Base-by-base conservation (phyloP, 2,797 vertebrate genomes). In the Pipistrellus pygmaeus region DNA sequence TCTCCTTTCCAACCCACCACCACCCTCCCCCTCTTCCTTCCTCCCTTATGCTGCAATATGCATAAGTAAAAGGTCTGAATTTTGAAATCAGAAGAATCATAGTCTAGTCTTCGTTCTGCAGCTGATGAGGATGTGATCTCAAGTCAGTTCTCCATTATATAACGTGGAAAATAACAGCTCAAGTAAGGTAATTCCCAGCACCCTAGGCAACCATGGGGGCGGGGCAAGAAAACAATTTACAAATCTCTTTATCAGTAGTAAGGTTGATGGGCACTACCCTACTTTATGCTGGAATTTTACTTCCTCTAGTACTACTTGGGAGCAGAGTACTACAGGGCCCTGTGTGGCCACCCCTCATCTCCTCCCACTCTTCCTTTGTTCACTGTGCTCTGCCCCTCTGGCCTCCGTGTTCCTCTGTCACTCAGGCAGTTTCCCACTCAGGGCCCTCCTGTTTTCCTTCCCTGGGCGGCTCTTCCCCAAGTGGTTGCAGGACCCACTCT, bases 1-100 rank as follows among this genome's bases (percentile, higher is more conserved):
- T 92, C 72, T 96, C 69, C 69, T 92, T 53, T 77, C 60, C 81
- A 85, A 30, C 51, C 18, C 27, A 10, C n/a, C 15, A 35, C 30
- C 23, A 18, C 11, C 25, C 20, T 27, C 68, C 18, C 14, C 55
- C 20, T 27, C n/a, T 73, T 60, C 21, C 32, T 53, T 2, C 17
- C 20, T 64, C 27, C 21, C 20, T 68, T 48, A 20, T 76, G 48
- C 60, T 83, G 82, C 75, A 66, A 44, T 71, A 15, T 4, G 27
- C 30, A 38, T 32, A 68, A 66, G 51, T 44, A 27, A 78, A 76
- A 92, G 23, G 57, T 66, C 17, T 1, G 23, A 41, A 64, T 91
- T 85, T 57, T 46, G 35, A 55, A 35, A 81, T 69, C 84, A 81
- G 57, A 60, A 83, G 77, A 90, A 41, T 21, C 15, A 75, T 51